Base-by-base conservation (phyloP, 2,113 vertebrate genomes). In the Calypte anna region DNA sequence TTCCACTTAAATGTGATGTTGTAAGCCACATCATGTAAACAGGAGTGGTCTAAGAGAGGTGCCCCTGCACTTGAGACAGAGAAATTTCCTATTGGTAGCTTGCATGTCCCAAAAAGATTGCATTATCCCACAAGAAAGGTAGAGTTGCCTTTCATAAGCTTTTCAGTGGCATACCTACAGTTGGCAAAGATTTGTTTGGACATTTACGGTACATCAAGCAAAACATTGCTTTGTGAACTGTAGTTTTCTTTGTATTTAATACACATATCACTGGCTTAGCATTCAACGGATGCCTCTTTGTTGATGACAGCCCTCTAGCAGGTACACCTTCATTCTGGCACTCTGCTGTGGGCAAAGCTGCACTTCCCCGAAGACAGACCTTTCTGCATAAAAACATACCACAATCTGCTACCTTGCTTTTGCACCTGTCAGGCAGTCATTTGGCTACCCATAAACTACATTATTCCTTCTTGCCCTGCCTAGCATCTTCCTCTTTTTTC, bases 351-450 rank as follows among this genome's bases (percentile, higher is more conserved):
- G 87, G 81, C 57, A 78, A 78, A 95, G 58, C 58, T 61, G 54
- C 50, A 40, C 40, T 36, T 87, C 66, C 55, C 36, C 7, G 3
- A 68, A 82, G 23, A 89, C 57, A 93, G 58, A 51, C 68, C 36
- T 94, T 94, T 82, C 50, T 82, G 74, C 61, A 92, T 57, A 61
- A 92, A 77, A 91, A 44, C 66, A 85, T 78, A 66, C 62, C 84
- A 94, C 78, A 72, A n/a, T 68, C 54, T 85, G 74, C 61, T 79
- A 72, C 82, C 81, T 50, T 61, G n/a, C 30, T 91, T 95, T 92
- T 91, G 74, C 84, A 94, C 84, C 53, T 94, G 69, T 87, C 93
- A 95, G 38, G 87, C 87, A 94, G 66, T 70, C 70, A 59, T 89
- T 91, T 87, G 84, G 81, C 87, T 85, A 91, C 58, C 48, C 69